Conservation (phyloP, 1,140 invertebrate species). For the Ptiloglossa arizonensis region DNA sequence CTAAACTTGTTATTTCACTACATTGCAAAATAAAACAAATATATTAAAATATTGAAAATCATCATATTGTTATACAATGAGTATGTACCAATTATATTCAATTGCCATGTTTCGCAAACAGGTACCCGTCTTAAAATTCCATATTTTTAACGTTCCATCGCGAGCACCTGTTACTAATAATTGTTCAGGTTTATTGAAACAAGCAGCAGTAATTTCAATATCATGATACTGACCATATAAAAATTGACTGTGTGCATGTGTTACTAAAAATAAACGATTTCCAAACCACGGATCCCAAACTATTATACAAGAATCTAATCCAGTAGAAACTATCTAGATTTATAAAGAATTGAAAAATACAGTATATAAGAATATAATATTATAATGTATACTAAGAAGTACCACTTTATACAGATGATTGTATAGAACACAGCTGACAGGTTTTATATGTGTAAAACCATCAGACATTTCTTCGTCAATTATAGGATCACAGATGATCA, state of each 20-base stretch:
- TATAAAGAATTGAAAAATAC: not conserved
- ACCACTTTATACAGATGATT: slow-evolving; percentile 87
- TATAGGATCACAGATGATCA: slow-evolving; percentile 84
- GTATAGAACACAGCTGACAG: slow-evolving; percentile 85
- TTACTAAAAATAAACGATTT: slow-evolving; percentile 84
- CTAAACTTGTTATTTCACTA: slow-evolving; percentile 75
- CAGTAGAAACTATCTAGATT: slow-evolving; percentile 83
- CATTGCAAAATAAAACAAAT: not conserved
- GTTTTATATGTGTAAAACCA: slow-evolving; percentile 85
- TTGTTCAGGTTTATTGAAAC: slow-evolving; percentile 87
- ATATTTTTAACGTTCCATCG: slow-evolving; percentile 87
- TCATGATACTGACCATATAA: slow-evolving; percentile 83
- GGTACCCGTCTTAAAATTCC: slow-evolving; percentile 90
- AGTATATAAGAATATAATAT: slow-evolving; percentile 11
- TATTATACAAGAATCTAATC: slow-evolving; percentile 88
- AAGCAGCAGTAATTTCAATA: slow-evolving; percentile 89
- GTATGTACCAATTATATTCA: slow-evolving; percentile 79
- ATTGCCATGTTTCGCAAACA: slow-evolving; percentile 86
- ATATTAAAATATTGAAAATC: not conserved
- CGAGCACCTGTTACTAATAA: slow-evolving; percentile 87
- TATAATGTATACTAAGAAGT: slow-evolving; percentile 22
- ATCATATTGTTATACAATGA: not conserved
- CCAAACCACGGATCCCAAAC: slow-evolving; percentile 87
- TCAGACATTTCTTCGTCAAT: slow-evolving; percentile 85
- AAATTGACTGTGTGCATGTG: slow-evolving; percentile 85